These are phyloP conservation scores for Drosophila triauraria DNA, from an alignment of 1,140 invertebrate genomes.

Conservation along the genomic window DNA sequence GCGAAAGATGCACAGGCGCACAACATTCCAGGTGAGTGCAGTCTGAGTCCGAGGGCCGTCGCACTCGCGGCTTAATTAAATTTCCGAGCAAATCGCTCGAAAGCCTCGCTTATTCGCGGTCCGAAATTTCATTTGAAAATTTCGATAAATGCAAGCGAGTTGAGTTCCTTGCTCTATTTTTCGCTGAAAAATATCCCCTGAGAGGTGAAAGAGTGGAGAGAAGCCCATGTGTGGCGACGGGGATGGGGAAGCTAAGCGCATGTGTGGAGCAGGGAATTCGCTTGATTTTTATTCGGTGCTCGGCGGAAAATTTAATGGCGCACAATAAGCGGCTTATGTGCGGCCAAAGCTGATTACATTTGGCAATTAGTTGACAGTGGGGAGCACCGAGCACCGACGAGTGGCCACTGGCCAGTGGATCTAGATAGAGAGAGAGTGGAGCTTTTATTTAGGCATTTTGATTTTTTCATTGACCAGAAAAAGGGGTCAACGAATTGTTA, in stretches of 20 bases:
- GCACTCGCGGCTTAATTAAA: constrained; percentile 25
- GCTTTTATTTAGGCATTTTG: constrained; percentile 27
- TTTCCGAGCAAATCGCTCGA: constrained; percentile 31
- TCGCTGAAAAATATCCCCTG: constrained; percentile 34
- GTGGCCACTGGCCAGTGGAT: constrained; percentile 4
- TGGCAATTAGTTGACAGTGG: constrained; percentile 76
- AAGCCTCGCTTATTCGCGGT: constrained; percentile 16
- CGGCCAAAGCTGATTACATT: constrained; percentile 77
- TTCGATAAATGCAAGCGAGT: background rate
- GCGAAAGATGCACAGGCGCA: constrained; percentile 68
- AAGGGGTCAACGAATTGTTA: constrained; percentile 6
- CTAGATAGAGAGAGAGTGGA: constrained; percentile 10
- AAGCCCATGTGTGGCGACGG: background rate
- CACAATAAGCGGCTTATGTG: constrained; percentile 78
- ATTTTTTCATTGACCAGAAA: constrained; percentile 2
- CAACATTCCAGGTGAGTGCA: constrained; percentile 74
- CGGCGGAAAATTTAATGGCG: constrained; percentile 68
- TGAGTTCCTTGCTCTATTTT: background rate
- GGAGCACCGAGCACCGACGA: constrained; percentile 3
- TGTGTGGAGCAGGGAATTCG: constrained; percentile 37
- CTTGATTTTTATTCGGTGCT: constrained; percentile 59
- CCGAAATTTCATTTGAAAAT: constrained; percentile 24
- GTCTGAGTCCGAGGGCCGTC: background rate
- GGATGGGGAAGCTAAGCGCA: background rate
- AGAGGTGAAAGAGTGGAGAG: background rate